phyloP scores from a whole-genome alignment of 2,797 vertebrate genomes.

The Coregonus ussuriensis region DNA sequence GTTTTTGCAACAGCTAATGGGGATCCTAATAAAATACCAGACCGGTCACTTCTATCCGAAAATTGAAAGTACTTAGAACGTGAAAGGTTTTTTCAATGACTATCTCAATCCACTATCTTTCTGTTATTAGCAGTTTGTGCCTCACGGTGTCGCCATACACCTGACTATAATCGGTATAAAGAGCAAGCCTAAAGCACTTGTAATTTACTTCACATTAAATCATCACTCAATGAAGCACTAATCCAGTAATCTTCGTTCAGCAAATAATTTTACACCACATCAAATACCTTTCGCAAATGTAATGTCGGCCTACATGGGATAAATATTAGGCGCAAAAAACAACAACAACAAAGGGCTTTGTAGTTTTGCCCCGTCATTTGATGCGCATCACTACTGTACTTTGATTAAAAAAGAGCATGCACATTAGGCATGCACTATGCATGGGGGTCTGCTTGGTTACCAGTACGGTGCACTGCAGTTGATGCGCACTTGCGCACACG shows the following conservation, averaged over 20 bases:
- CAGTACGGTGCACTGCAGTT: conserved; percentile 10
- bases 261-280: background rate
- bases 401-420: conserved; percentile 23
- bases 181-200: background rate
- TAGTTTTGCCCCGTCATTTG: background rate
- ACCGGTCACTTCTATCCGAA: no score
- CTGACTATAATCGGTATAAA: background rate
- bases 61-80: no score
- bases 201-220: background rate
- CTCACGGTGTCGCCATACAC: conserved; percentile 68
- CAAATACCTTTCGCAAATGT: background rate
- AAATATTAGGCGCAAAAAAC: background rate
- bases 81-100: no score
- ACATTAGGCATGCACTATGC: conserved; percentile 47
- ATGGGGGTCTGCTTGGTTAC: conserved; percentile 8
- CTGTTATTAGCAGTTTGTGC: conserved; percentile 14
- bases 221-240: background rate
- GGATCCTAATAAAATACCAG: no score
- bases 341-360: background rate
- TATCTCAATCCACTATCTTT: background rate
- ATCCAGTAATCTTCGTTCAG: background rate
- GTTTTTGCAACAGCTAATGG: no score
- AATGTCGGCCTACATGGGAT: background rate
- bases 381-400: background rate
- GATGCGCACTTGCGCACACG: conserved; percentile 36